phyloP scores from a whole-genome alignment of 2,888 invertebrate genomes.

The Hypsopygia costalis region DNA sequence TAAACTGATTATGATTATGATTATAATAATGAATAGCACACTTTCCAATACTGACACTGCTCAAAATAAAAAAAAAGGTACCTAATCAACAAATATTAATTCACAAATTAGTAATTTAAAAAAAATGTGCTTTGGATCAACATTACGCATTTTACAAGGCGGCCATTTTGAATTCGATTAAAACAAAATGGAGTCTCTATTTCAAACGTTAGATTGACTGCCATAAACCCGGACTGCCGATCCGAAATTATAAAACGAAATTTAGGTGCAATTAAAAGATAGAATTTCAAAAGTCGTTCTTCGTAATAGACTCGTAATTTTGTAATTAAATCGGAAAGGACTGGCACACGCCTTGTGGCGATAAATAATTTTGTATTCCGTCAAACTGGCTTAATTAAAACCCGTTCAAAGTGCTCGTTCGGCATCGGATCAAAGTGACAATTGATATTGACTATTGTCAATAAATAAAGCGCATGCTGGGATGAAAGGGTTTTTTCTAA shows the following conservation, averaged over 20 bases:
- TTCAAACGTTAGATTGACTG: too few species aligned
- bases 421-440: neutral
- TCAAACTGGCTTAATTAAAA: conserved; percentile 6
- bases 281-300: conserved; percentile 1
- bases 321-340: conserved; percentile 5
- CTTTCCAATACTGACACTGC: too few species aligned
- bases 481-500: neutral
- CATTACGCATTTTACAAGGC: too few species aligned
- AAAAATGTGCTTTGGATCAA: too few species aligned
- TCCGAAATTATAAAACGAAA: neutral
- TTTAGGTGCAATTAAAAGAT: conserved; percentile 9
- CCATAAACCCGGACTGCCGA: too few species aligned
- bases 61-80: too few species aligned
- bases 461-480: neutral
- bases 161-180: too few species aligned
- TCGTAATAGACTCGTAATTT: conserved; percentile 6
- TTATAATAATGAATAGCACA: too few species aligned
- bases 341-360: conserved; percentile 3
- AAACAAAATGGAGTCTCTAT: too few species aligned
- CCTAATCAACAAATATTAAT: too few species aligned
- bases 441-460: neutral
- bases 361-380: conserved; percentile 13
- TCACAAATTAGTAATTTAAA: too few species aligned
- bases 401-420: neutral
- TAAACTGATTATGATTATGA: too few species aligned